Conservation (phyloP, 1,140 invertebrate species). For the Melanaphis sacchari region DNA sequence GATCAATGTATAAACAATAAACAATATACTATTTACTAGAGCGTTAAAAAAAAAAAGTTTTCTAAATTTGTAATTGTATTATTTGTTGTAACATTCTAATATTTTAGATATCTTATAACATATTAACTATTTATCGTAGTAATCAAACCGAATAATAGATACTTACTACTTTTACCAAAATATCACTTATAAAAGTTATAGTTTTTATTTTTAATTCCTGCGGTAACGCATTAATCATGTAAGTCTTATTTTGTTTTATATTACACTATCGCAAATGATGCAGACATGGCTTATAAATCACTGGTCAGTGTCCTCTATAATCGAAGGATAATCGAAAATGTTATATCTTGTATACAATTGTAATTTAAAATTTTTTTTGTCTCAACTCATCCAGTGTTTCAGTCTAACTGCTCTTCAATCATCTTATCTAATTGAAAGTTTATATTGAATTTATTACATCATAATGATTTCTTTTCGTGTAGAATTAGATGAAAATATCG, state of each 20-base stretch:
- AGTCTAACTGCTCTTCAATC: neutral
- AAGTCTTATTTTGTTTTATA: neutral
- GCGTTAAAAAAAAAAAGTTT: neutral
- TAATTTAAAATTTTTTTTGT: too few relatives aligned
- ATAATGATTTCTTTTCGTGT: neutral
- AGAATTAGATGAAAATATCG: constrained; percentile 17
- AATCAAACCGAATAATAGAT: neutral
- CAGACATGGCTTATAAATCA: too few relatives aligned
- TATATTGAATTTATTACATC: too few relatives aligned
- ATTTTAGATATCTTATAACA: neutral
- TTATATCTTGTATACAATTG: too few relatives aligned
- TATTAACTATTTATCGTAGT: neutral
- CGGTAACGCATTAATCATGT: too few relatives aligned
- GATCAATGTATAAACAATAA: neutral
- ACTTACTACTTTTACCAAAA: too few relatives aligned
- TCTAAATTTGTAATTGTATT: neutral
- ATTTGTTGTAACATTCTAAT: neutral
- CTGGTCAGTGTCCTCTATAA: too few relatives aligned
- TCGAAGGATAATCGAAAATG: too few relatives aligned
- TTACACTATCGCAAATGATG: too few relatives aligned
- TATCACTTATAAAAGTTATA: neutral
- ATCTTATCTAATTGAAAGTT: neutral
- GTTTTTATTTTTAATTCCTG: neutral
- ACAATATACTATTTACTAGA: neutral
- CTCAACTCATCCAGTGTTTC: too few relatives aligned